Evolutionary conservation across 2,113 vertebrate species (phyloP).

Genomic region (Cryptomyrus ogoouensis): DNA sequence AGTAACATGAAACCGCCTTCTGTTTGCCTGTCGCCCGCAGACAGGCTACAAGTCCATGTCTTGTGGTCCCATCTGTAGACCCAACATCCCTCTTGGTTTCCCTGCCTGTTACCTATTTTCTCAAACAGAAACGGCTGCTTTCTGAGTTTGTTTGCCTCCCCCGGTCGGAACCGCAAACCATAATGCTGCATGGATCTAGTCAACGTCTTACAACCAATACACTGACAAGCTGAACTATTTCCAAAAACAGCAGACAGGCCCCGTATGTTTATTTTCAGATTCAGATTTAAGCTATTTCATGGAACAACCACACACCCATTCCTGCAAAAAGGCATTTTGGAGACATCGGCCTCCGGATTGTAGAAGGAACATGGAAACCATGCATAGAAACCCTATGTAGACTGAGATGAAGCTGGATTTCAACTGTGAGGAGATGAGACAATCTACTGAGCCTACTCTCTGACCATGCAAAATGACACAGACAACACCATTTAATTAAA

Average conservation of each 20-base stretch:
- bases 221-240: neutral
- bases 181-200: neutral
- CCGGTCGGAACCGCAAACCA: neutral
- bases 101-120: neutral
- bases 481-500: neutral
- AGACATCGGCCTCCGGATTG: neutral
- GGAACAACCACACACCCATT: neutral
- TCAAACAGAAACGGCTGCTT: neutral
- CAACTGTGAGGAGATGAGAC: neutral
- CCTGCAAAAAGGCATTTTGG: neutral
- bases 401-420: neutral
- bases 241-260: neutral
- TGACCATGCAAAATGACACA: neutral
- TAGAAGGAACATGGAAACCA: neutral
- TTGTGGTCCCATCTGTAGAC: neutral
- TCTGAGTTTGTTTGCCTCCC: neutral
- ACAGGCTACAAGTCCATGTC: neutral
- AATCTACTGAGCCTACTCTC: neutral
- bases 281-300: neutral
- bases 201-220: neutral
- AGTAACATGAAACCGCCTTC: neutral
- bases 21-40: neutral
- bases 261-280: neutral
- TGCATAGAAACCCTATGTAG: neutral
- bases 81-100: neutral